These are phyloP conservation scores for Pedionomus torquatus DNA, from an alignment of 2,113 vertebrate genomes.

Conservation along the genomic window DNA sequence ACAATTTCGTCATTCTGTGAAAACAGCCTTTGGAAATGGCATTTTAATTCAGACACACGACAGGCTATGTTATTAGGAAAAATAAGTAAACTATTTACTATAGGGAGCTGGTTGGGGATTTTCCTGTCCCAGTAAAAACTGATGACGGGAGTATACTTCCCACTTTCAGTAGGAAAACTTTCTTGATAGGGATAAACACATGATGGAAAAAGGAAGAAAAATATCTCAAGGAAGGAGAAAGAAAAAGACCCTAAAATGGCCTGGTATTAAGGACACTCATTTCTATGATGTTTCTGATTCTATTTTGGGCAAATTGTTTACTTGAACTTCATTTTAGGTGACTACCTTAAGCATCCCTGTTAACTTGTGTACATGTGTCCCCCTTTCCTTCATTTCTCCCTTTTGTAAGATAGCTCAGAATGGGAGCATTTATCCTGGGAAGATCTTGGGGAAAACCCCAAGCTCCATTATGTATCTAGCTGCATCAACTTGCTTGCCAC, in stretches of 20 bases:
- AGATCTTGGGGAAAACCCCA: neutral
- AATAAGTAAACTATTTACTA: neutral
- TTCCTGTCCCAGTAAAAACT: neutral
- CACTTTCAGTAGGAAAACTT: neutral
- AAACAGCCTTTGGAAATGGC: neutral
- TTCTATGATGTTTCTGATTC: neutral
- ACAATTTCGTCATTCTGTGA: too few relatives aligned
- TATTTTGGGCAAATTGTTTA: neutral
- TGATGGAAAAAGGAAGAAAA: neutral
- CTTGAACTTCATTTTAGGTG: neutral
- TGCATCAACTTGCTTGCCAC: neutral
- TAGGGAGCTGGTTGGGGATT: neutral
- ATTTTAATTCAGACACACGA: neutral
- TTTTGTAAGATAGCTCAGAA: neutral
- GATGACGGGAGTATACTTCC: neutral
- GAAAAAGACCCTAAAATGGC: neutral
- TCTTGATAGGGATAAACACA: neutral
- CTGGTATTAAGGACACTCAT: neutral
- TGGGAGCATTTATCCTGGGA: neutral
- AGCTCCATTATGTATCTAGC: neutral
- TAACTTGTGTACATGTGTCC: neutral
- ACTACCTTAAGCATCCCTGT: neutral
- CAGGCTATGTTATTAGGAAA: neutral
- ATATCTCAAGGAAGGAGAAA: neutral
- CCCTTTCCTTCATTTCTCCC: neutral